These are phyloP conservation scores for Phymastichus coffea DNA, from an alignment of 1,140 invertebrate species.

Conservation along the genomic window DNA sequence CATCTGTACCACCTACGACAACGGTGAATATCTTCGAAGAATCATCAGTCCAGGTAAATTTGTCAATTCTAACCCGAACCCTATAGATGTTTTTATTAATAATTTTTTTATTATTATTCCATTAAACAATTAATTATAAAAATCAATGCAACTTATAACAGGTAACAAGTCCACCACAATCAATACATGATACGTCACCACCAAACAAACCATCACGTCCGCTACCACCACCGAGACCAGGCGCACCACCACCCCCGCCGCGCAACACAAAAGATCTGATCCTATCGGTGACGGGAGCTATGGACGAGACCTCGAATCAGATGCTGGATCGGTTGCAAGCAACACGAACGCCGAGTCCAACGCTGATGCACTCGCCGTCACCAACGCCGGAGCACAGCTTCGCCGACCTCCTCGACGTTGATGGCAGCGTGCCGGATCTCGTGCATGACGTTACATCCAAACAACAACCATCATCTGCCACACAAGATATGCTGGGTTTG, in stretches of 20 bases:
- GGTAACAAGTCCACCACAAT: too few species aligned
- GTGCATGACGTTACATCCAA: constrained; percentile 32
- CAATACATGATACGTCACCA: constrained; percentile 16
- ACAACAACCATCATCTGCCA: neutral
- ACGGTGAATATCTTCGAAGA: constrained; percentile 23
- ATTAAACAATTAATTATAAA: too few species aligned
- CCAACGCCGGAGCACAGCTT: constrained; percentile 76
- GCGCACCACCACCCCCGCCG: constrained; percentile 61
- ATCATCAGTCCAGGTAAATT: too few species aligned
- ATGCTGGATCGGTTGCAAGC: constrained; percentile 78
- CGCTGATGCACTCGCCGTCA: constrained; percentile 80
- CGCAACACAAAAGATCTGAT: constrained; percentile 83
- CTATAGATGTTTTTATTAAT: too few species aligned
- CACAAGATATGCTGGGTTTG: constrained; percentile 48
- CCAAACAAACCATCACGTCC: constrained; percentile 46
- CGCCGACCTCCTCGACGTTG: constrained; percentile 67
- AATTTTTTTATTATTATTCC: too few species aligned
- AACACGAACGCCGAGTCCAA: constrained; percentile 79
- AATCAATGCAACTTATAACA: too few species aligned
- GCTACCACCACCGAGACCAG: constrained; percentile 51
- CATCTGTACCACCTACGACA: constrained; percentile 22
- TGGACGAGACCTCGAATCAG: constrained; percentile 85
- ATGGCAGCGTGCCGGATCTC: constrained; percentile 49
- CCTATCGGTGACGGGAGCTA: constrained; percentile 79
- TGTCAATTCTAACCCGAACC: too few species aligned